phyloP scores from a whole-genome alignment of 2,888 invertebrate genomes.

The Heterodera filipjevi region DNA sequence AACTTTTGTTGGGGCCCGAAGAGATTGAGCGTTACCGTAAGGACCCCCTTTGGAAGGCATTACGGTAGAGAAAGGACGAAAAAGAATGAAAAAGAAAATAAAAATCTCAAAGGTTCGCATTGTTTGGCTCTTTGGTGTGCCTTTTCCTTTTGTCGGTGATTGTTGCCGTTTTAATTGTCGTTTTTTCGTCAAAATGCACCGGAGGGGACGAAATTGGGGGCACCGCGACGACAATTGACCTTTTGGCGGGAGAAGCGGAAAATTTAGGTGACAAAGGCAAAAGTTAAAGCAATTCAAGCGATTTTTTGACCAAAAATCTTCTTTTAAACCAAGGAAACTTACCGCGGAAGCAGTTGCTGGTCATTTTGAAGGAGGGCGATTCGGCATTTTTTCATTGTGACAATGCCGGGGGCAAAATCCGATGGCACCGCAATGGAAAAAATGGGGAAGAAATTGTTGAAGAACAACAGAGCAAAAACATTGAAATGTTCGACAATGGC shows the following conservation, averaged over 20 bases:
- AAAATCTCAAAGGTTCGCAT: neutral
- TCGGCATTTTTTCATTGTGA: constrained; percentile 4
- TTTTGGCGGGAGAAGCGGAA: neutral
- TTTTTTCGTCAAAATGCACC: constrained; percentile 10
- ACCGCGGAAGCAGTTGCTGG: neutral
- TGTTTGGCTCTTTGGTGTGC: constrained; percentile 5
- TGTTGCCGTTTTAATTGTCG: constrained; percentile 15
- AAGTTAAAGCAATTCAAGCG: neutral
- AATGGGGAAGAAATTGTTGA: neutral
- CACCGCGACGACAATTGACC: neutral
- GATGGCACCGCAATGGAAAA: neutral
- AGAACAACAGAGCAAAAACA: neutral
- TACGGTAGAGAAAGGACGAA: neutral
- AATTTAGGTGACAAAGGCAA: neutral
- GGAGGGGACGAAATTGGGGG: constrained; percentile 1
- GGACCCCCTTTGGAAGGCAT: neutral
- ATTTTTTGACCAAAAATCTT: neutral
- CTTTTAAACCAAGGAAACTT: neutral
- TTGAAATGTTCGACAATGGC: neutral
- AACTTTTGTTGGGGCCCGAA: neutral
- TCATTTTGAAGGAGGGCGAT: neutral
- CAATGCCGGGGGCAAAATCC: neutral
- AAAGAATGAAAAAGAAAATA: neutral
- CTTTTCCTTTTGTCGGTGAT: constrained; percentile 17
- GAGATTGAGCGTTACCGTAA: constrained; percentile 4